phyloP scores from a whole-genome alignment of 2,113 vertebrate genomes.

The Microcebus jonahi region DNA sequence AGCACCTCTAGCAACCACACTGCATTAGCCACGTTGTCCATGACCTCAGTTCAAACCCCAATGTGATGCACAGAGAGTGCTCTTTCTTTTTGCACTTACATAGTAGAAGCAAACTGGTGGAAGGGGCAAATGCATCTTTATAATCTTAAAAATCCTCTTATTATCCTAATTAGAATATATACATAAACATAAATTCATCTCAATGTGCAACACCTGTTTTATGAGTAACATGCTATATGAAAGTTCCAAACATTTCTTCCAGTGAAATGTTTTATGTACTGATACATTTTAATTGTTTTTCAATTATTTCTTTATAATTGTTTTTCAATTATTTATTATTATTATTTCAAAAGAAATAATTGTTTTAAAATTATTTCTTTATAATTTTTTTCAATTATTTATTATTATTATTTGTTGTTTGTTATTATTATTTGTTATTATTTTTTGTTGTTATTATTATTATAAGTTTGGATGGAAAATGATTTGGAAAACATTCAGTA shows the following conservation, averaged over 20 bases:
- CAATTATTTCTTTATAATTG: conserved; percentile 49
- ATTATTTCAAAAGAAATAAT: background rate
- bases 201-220: background rate
- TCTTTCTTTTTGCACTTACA: background rate
- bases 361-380: conserved; percentile 43
- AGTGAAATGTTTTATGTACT: conserved; percentile 43
- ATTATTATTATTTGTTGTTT: background rate
- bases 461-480: conserved; percentile 53
- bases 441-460: too few species aligned
- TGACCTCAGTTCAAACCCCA: background rate
- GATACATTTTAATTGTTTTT: background rate
- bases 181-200: conserved; percentile 34
- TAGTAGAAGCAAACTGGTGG: background rate
- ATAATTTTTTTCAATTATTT: conserved; percentile 48
- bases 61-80: background rate
- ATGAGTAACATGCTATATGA: background rate
- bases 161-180: conserved; percentile 28
- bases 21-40: background rate
- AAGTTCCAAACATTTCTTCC: conserved; percentile 43
- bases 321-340: conserved; percentile 28
- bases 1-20: background rate
- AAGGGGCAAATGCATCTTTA: background rate
- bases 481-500: conserved; percentile 22
- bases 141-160: conserved; percentile 26
- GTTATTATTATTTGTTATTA: background rate